Evolutionary conservation across 2,113 vertebrate species (phyloP).

Genomic region (Heterotis niloticus): DNA sequence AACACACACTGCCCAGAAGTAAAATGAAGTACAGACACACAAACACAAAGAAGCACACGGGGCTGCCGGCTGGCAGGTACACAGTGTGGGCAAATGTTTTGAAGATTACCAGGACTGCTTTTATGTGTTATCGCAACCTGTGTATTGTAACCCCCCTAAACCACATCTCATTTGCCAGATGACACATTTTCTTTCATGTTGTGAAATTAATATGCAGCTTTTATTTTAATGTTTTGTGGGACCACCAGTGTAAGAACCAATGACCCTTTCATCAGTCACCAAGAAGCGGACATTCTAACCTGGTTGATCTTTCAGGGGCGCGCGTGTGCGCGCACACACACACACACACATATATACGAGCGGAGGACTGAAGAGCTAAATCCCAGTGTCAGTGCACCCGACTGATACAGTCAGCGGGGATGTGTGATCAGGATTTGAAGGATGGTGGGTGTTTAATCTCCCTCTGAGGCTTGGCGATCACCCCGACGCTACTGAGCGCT

Average conservation of each 20-base stretch:
- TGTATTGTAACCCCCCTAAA: not conserved
- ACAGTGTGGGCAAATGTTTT: not conserved
- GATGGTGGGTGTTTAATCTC: constrained; percentile 7
- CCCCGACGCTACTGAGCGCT: not conserved
- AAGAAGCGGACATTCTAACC: not conserved
- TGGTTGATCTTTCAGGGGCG: not conserved
- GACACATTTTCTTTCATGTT: constrained; percentile 2
- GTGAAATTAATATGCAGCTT: not conserved
- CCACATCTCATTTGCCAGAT: not conserved
- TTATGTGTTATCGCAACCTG: not conserved
- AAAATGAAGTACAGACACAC: not conserved
- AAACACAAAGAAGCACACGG: not conserved
- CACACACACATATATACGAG: not conserved
- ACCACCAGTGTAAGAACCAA: constrained; percentile 4
- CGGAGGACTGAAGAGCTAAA: not conserved
- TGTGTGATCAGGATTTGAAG: not conserved
- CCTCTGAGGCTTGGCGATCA: not conserved
- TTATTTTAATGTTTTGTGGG: constrained; percentile 4
- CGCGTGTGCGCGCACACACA: not conserved
- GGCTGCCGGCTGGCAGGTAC: not conserved
- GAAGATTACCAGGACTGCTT: not conserved
- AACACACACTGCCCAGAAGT: too few relatives aligned
- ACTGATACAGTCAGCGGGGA: not conserved
- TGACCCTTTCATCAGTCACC: not conserved
- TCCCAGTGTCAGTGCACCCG: not conserved